Evolutionary conservation across 2,113 vertebrate genomes (phyloP), one percentile per base, ranked within the genome.

Genomic region (Microcebus murinus): DNA sequence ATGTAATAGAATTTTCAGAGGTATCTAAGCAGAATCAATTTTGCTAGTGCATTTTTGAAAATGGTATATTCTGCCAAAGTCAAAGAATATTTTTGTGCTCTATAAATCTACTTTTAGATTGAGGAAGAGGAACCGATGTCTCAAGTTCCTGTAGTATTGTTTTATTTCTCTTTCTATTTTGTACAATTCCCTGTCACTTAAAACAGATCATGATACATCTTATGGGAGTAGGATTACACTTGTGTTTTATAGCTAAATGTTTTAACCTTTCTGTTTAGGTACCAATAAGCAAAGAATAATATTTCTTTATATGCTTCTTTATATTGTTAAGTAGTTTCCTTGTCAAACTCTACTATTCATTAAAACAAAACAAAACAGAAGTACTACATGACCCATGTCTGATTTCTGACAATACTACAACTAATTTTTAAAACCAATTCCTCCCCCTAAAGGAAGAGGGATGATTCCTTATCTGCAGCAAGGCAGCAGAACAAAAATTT

Each of bases 101-200:
- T 95, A 36, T 67, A 88, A 91, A 55, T 83, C 36, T 83, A 17
- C 18, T 91, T 93, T 86, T 45, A 85, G 21, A 14, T 74, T 25
- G 11, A 94, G n/a, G 23, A 86, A 31, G 20, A 86, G 20, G 81
- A 82, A 57, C 5, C 17, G n/a, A 57, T 68, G 25, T 70, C 39
- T 67, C n/a, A 48, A 57, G 45, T 77, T 92, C 34, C 34, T 79
- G 3, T 20, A 59, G 13, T 18, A 59, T 12, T 93, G 31, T 77
- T 96, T 79, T 63, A 83, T 39, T 85, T 96, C 25, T 74, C 70
- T 93, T 74, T 96, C 50, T 42, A 79, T 86, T 94, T 87, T 86
- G 39, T 42, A 36, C 20, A 73, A 36, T 50, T 84, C 45, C 95
- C 39, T 92, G 59, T 50, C 70, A 76, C n/a, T 93, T 29, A 63